phyloP scores from a whole-genome alignment of 1,140 invertebrate species.

The Cyclargus thomasi region DNA sequence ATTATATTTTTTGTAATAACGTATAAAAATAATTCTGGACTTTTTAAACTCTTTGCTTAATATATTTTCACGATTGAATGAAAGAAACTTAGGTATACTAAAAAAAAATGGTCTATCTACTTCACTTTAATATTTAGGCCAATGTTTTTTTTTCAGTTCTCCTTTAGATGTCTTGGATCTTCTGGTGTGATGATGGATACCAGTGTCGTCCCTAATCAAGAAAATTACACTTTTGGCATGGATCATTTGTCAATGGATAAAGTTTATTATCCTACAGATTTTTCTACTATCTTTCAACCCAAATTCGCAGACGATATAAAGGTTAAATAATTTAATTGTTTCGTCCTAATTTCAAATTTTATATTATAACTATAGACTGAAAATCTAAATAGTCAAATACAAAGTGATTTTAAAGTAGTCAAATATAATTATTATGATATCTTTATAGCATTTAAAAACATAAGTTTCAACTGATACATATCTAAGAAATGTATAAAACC shows the following conservation, averaged over 20 bases:
- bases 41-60: too few relatives aligned
- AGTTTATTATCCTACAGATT: conserved; percentile 29
- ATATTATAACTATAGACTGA: neutral
- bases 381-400: too few relatives aligned
- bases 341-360: neutral
- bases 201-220: conserved; percentile 24
- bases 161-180: conserved; percentile 29
- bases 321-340: conserved; percentile 21
- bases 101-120: too few relatives aligned
- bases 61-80: too few relatives aligned
- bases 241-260: conserved; percentile 22
- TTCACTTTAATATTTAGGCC: too few relatives aligned
- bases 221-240: conserved; percentile 36
- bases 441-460: too few relatives aligned
- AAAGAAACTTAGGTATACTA: too few relatives aligned
- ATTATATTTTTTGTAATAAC: too few relatives aligned
- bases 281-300: conserved; percentile 34
- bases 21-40: too few relatives aligned
- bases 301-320: conserved; percentile 25
- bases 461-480: too few relatives aligned
- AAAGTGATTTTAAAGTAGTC: neutral
- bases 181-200: conserved; percentile 31
- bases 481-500: too few relatives aligned
- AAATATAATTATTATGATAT: neutral
- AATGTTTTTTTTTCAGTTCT: conserved; percentile 24